Evolutionary conservation across 2,888 invertebrate genomes (phyloP).

Genomic region (Scaptomyza cyrtandrae): DNA sequence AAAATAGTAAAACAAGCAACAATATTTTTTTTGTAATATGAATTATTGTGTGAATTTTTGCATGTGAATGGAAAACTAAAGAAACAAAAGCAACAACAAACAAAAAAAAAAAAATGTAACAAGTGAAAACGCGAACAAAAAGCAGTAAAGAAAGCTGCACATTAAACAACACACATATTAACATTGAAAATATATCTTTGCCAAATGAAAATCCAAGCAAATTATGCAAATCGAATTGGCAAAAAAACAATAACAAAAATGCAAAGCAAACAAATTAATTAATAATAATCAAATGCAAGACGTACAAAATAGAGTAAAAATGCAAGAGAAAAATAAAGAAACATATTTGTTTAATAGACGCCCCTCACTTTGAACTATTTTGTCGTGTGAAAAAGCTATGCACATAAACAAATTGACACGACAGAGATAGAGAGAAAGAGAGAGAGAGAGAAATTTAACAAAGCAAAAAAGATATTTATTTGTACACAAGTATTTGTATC

Average conservation of each 20-base stretch:
- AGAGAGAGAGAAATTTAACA: slow-evolving; percentile 39
- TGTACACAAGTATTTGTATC: slow-evolving; percentile 22
- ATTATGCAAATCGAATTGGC: slow-evolving; percentile 40
- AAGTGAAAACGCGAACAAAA: slow-evolving; percentile 50
- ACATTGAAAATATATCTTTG: slow-evolving; percentile 24
- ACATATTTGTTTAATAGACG: slow-evolving; percentile 19
- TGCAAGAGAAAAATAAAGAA: slow-evolving; percentile 52
- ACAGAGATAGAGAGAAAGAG: slow-evolving; percentile 19
- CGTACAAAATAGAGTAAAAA: slow-evolving; percentile 23
- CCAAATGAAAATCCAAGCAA: slow-evolving; percentile 22
- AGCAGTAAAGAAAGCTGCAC: slow-evolving; percentile 42
- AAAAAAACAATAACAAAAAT: too few relatives aligned
- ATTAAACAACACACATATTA: slow-evolving; percentile 12
- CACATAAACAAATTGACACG: slow-evolving; percentile 56
- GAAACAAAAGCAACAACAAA: slow-evolving; percentile 19
- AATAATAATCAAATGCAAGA: slow-evolving; percentile 21
- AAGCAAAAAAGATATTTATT: slow-evolving; percentile 20
- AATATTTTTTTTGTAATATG: slow-evolving; percentile 53
- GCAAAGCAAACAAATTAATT: not conserved
- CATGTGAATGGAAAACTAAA: slow-evolving; percentile 71
- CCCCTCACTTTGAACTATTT: slow-evolving; percentile 2
- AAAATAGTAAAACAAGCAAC: slow-evolving; percentile 64
- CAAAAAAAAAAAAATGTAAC: slow-evolving; percentile 20
- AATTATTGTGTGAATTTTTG: slow-evolving; percentile 76
- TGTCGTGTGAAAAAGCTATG: slow-evolving; percentile 54